Evolutionary conservation across 2,888 invertebrate genomes (phyloP).

Genomic region (Linnaemya vulpina): DNA sequence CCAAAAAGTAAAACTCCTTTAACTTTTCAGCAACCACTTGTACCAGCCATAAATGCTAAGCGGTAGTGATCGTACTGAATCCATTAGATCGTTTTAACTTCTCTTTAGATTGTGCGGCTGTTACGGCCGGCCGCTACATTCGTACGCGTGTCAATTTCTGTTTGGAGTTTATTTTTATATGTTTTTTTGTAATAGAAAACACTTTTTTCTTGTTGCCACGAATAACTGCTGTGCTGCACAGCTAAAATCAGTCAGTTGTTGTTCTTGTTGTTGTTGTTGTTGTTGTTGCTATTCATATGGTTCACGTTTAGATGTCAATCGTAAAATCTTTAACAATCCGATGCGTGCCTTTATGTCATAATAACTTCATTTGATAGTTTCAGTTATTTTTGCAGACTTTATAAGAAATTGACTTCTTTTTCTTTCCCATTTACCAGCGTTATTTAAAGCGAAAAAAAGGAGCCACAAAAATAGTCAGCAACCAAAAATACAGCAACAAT

Average conservation of each 20-base stretch:
- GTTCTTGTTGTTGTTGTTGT: slow-evolving; percentile 9
- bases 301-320: slow-evolving; percentile 71
- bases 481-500: slow-evolving; percentile 11
- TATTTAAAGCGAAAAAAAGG: neutral
- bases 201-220: neutral
- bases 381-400: slow-evolving; percentile 62
- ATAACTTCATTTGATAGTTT: slow-evolving; percentile 71
- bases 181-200: neutral
- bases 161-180: neutral
- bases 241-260: slow-evolving; percentile 1
- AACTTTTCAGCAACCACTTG: neutral
- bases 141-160: slow-evolving; percentile 62
- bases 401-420: slow-evolving; percentile 28
- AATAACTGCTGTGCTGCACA: slow-evolving; percentile 32
- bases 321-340: slow-evolving; percentile 69
- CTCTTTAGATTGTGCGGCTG: neutral
- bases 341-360: slow-evolving; percentile 72
- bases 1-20: slow-evolving; percentile 34
- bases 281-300: slow-evolving; percentile 39
- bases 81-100: slow-evolving; percentile 22
- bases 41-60: slow-evolving; percentile 20
- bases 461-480: neutral
- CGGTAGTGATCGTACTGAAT: slow-evolving; percentile 2
- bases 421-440: neutral
- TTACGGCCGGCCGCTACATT: neutral